Evolutionary conservation across 1,140 invertebrate species (phyloP).

Genomic region (Lepidostoma basale): DNA sequence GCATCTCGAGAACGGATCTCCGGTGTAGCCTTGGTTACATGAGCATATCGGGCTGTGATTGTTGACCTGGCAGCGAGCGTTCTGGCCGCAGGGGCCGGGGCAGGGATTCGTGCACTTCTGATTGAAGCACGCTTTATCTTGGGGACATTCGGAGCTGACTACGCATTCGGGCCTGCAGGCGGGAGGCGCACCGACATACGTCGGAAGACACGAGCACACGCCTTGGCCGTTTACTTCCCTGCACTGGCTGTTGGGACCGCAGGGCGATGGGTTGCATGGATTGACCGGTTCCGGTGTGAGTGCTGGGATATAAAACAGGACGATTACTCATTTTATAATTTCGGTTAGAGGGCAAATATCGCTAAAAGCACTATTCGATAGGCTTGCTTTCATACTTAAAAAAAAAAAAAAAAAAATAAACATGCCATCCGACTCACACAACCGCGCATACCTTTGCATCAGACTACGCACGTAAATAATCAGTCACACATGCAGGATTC

Average conservation of each 20-base stretch:
- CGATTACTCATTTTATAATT: no score
- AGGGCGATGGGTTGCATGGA: slow-evolving; percentile 71
- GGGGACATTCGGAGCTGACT: slow-evolving; percentile 72
- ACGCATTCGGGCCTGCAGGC: slow-evolving; percentile 76
- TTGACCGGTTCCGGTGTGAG: slow-evolving; percentile 48
- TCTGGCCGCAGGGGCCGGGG: slow-evolving; percentile 73
- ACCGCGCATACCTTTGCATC: no score
- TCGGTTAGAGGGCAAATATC: no score
- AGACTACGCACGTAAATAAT: no score
- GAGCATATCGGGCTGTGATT: slow-evolving; percentile 78
- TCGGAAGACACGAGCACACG: slow-evolving; percentile 73
- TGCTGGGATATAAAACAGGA: slow-evolving; percentile 65
- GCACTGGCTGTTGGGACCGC: slow-evolving; percentile 77
- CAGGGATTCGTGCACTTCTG: slow-evolving; percentile 75
- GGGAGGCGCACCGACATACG: slow-evolving; percentile 73
- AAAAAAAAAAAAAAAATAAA: neutral
- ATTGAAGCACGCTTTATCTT: slow-evolving; percentile 69
- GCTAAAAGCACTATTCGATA: no score
- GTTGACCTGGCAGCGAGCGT: slow-evolving; percentile 77
- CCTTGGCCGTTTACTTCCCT: slow-evolving; percentile 67
- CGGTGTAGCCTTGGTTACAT: slow-evolving; percentile 67
- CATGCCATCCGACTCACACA: no score
- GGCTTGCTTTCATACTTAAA: no score
- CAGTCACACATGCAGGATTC: no score
- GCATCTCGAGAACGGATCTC: slow-evolving; percentile 72